Evolutionary conservation across 2,113 vertebrate species (phyloP), one percentile per base, ranked within the genome.

Genomic region (Charadrius vociferus): DNA sequence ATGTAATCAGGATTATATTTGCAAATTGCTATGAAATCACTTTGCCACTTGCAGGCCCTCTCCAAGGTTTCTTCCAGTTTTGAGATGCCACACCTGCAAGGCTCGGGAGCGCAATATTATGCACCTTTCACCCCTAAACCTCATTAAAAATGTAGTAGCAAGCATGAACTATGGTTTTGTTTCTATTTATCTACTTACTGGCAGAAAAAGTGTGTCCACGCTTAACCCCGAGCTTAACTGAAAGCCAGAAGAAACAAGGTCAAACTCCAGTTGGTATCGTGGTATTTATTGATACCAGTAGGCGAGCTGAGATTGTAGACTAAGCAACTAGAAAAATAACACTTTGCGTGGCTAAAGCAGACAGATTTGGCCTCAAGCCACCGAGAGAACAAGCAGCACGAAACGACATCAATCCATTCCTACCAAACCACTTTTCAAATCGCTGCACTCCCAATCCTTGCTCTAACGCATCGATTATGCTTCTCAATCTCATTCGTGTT

Each of bases 91-190:
- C 47, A 29, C 5, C 47, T 52, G 30, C 7, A 32, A 82, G 8
- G 26, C 3, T 63, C 0, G 0, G 29, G 45, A 63, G 23, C 3
- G 1, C 45, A 47, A 8, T 20, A 12, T 45, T 32, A 20, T 17
- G 12, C 4, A 32, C 8, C 3, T 92, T 67, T 86, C 50, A 65
- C 14, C 30, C 15, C 29, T 34, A 62, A 66, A 36, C 11, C 52
- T 50, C 32, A 53, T 22, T 53, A 62, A 61, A 92, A 84, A 10
- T 29, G 30, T 49, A 65, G n/a, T 0, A 79, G 27, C 17, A 72
- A 41, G 8, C 36, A 53, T 2, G 15, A 75, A 37, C 5, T 65
- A 9, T 62, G 30, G 36, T 49, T 93, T 71, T 93, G 8, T 73
- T 84, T 72, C 17, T 27, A n/a, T 74, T 71, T 93, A 56, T 29